Evolutionary conservation across 2,113 vertebrate genomes (phyloP).

Genomic region (Scopus umbretta): DNA sequence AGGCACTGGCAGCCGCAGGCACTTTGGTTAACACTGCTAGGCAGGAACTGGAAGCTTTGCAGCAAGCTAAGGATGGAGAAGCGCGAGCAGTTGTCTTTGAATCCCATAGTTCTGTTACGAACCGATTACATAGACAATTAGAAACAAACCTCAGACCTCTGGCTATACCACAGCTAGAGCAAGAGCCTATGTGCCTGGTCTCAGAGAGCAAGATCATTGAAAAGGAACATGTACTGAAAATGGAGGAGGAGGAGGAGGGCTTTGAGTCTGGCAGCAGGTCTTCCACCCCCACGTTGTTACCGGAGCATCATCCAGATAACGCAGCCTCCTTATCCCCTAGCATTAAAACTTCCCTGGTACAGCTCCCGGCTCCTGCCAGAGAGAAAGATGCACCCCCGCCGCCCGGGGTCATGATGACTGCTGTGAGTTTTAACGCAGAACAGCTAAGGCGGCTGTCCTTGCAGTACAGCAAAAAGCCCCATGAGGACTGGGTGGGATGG

Average conservation of each 20-base stretch:
- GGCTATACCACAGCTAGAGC: background rate
- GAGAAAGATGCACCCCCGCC: background rate
- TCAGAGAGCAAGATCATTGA: background rate
- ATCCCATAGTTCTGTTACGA: background rate
- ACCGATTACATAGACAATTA: background rate
- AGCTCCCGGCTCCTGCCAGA: background rate
- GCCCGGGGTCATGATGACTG: background rate
- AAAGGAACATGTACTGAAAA: background rate
- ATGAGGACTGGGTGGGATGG: background rate
- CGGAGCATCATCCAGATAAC: rapidly evolving
- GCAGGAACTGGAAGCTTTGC: background rate
- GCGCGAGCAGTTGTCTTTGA: background rate
- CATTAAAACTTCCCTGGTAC: rapidly evolving
- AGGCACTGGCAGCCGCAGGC: background rate
- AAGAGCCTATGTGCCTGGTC: background rate
- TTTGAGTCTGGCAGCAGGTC: background rate
- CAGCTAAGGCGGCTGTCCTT: background rate
- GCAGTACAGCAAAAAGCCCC: background rate
- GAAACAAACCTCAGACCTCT: background rate
- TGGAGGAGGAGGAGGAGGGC: background rate
- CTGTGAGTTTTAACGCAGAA: background rate
- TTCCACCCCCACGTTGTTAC: background rate
- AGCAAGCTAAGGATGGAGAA: background rate
- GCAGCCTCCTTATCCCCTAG: background rate
- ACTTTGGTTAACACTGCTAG: background rate